Evolutionary conservation across 2,797 vertebrate genomes (phyloP).

Genomic region (Protosalanx chinensis): DNA sequence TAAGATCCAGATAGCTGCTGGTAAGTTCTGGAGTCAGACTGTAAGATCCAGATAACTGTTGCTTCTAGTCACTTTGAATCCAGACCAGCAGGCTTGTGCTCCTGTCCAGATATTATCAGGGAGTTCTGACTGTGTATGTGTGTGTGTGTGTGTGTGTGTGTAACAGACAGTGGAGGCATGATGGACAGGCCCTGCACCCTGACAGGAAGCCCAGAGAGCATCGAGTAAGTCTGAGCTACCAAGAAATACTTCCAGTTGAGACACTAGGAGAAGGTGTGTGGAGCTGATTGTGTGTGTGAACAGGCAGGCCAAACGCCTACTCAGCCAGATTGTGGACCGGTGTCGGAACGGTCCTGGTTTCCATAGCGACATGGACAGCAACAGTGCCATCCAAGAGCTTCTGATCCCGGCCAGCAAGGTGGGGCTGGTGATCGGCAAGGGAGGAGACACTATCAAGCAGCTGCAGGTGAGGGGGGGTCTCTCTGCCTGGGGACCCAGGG

Average conservation of each 20-base stretch:
- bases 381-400: slow-evolving; percentile 92
- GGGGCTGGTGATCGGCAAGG: slow-evolving; percentile 97
- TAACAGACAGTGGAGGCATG: slow-evolving; percentile 94
- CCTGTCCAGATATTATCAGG: too few species aligned
- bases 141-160: too few species aligned
- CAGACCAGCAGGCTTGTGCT: too few species aligned
- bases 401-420: slow-evolving; percentile 98
- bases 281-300: neutral
- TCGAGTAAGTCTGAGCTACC: slow-evolving; percentile 81
- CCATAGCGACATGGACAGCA: slow-evolving; percentile 88
- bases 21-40: slow-evolving; percentile 86
- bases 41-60: slow-evolving; percentile 98
- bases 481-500: neutral
- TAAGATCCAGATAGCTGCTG: slow-evolving; percentile 98
- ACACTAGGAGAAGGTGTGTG: neutral
- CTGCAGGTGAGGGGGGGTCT: slow-evolving; percentile 79
- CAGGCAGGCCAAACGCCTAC: slow-evolving; percentile 94
- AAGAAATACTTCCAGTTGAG: neutral
- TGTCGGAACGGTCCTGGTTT: slow-evolving; percentile 97
- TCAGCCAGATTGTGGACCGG: slow-evolving; percentile 96
- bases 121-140: too few species aligned
- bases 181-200: slow-evolving; percentile 94
- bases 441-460: slow-evolving; percentile 97
- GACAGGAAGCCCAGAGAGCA: slow-evolving; percentile 94
- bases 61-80: slow-evolving; percentile 36